phyloP scores from a whole-genome alignment of 2,113 vertebrate species.

The Chroicocephalus ridibundus region DNA sequence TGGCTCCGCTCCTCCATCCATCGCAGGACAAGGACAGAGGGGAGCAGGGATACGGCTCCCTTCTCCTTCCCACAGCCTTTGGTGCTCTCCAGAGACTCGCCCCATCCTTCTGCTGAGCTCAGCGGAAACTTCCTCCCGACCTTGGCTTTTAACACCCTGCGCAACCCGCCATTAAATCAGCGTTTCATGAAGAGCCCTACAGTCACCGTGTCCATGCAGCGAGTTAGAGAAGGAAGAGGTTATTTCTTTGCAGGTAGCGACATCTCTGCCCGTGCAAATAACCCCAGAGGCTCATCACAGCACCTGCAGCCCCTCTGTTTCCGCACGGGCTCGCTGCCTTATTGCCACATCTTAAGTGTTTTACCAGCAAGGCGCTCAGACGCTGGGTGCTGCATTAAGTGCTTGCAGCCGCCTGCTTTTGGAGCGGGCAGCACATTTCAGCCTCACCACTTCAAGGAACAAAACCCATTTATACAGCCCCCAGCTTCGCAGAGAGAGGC shows the following conservation, averaged over 20 bases:
- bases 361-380: not conserved
- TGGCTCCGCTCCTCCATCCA: not conserved
- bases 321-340: fast-evolving
- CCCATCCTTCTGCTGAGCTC: not conserved
- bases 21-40: not conserved
- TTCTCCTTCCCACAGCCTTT: not conserved
- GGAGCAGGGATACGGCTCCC: not conserved
- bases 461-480: not conserved
- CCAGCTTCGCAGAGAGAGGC: not conserved
- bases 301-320: not conserved
- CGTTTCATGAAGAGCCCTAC: not conserved
- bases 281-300: fast-evolving
- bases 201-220: fast-evolving
- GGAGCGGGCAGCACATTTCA: not conserved
- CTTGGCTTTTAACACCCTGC: not conserved
- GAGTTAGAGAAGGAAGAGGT: not conserved
- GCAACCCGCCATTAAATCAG: not conserved
- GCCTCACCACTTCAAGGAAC: fast-evolving
- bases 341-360: not conserved
- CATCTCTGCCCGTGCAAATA: not conserved
- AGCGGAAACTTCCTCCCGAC: not conserved
- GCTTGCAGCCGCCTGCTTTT: not conserved
- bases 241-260: not conserved
- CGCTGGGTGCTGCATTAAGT: not conserved
- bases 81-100: fast-evolving